Evolutionary conservation across 1,140 invertebrate species (phyloP).

Genomic region (Choristoneura fumiferana): DNA sequence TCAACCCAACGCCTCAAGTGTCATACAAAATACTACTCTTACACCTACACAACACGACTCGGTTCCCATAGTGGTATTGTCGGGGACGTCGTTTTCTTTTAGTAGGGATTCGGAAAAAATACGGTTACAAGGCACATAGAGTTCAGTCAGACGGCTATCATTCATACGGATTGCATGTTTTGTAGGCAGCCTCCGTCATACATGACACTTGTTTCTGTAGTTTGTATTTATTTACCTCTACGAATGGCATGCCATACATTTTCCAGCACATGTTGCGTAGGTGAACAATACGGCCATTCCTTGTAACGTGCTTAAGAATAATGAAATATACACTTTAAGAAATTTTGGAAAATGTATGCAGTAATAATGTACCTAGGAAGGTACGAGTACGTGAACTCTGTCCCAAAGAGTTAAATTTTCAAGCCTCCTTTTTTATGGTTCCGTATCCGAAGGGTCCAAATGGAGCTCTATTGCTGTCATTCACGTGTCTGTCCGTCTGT

Average conservation of each 20-base stretch:
- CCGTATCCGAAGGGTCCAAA: too few species aligned
- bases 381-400: too few species aligned
- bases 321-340: conserved; percentile 13
- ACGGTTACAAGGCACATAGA: conserved; percentile 48
- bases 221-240: conserved; percentile 50
- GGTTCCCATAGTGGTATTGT: conserved; percentile 44
- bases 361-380: too few species aligned
- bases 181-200: conserved; percentile 49
- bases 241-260: conserved; percentile 39
- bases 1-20: conserved; percentile 52
- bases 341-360: conserved; percentile 12
- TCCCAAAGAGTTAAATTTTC: too few species aligned
- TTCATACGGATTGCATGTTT: conserved; percentile 60
- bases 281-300: conserved; percentile 22
- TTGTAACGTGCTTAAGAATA: neutral
- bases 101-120: conserved; percentile 51
- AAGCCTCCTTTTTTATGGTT: too few species aligned
- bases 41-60: conserved; percentile 42
- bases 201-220: conserved; percentile 47
- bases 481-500: too few species aligned
- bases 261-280: conserved; percentile 25
- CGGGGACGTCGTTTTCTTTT: conserved; percentile 44
- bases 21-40: conserved; percentile 59
- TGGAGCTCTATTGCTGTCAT: too few species aligned
- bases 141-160: conserved; percentile 56